Base-by-base conservation (phyloP, 2,797 vertebrate genomes). In the Cirrhinus mrigala region DNA sequence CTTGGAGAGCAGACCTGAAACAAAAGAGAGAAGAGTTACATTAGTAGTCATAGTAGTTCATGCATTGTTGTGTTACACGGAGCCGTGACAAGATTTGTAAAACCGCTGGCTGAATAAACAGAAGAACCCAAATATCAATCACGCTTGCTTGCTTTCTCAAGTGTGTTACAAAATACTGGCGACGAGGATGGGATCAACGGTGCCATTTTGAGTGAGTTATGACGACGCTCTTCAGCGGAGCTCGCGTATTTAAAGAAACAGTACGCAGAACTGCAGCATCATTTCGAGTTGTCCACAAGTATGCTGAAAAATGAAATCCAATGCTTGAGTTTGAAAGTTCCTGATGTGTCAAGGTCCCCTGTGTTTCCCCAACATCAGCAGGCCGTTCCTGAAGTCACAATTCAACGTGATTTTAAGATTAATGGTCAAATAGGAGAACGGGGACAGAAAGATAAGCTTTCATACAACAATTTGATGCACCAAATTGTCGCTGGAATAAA, bases 111-210 rank as follows among this genome's bases (percentile, higher is more conserved):
- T 64, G 24, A 64, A 64, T 64, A 64, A 64, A 54, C 1, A 1
- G 10, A n/a, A 10, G 60, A 64, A 15, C 60, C 24, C 60, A n/a
- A n/a, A 60, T 1, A 60, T 16, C 10, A 9, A 48, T 9, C 27
- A 44, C 12, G 37, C 37, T 46, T 62, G 56, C 64, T 64, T 0
- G 11, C 8, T 62, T 4, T 33, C 24, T 79, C 56, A 79, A 62
- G 56, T 79, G 77, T 62, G 77, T 24, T 79, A 64, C 77, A 79
- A 79, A 79, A 62, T 60, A 64, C n/a, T 79, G 76, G 37, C 33
- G 76, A 79, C 3, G 22, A 62, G 20, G 76, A 22, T 79, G 27
- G 27, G 27, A 66, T 29, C 27, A 66, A 15, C 6, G 1, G 27
- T 66, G 20, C 58, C 3, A 4, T 60, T 60, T 22, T 37, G 52